Percentiles rank a stretch among this genome's conserved stretches.
Conservation (phyloP, 1,140 invertebrate species). For the Nephotettix cincticeps region DNA sequence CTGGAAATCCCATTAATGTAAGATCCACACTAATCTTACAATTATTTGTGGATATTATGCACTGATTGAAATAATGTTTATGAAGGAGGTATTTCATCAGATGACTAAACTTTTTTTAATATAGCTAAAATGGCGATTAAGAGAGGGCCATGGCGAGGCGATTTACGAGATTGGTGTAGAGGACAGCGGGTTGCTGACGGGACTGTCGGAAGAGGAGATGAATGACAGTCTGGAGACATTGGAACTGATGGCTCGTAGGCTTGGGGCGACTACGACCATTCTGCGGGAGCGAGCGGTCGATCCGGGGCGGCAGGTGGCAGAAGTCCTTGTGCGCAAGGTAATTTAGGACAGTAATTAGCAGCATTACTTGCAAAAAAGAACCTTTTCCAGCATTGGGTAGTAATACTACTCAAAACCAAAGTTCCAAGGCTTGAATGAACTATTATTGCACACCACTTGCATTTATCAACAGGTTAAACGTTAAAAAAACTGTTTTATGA, state of each 20-base stretch:
- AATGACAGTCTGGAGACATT: constrained; percentile 79
- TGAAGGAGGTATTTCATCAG: too few species aligned
- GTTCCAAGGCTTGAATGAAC: too few species aligned
- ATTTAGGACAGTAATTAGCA: too few species aligned
- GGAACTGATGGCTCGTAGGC: constrained; percentile 77
- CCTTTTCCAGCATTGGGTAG: too few species aligned
- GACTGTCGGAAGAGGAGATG: constrained; percentile 74
- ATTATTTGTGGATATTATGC: too few species aligned
- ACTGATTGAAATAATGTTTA: too few species aligned
- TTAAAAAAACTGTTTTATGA: too few species aligned
- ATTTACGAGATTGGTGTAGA: constrained; percentile 97
- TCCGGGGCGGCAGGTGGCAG: constrained; percentile 61
- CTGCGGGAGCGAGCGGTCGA: constrained; percentile 58
- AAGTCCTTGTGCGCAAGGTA: constrained; percentile 89
- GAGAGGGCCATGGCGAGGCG: constrained; percentile 88
- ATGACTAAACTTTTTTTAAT: not conserved
- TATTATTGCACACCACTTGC: too few species aligned
- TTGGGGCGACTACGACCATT: constrained; percentile 78
- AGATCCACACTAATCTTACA: not conserved
- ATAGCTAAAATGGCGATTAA: constrained; percentile 83
- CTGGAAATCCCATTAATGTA: not conserved
- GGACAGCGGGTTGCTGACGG: constrained; percentile 81
- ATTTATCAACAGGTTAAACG: too few species aligned
- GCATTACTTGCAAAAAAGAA: too few species aligned
- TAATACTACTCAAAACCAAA: too few species aligned